Conservation (phyloP, 2,888 invertebrate species). For the Agapetus fuscipes region DNA sequence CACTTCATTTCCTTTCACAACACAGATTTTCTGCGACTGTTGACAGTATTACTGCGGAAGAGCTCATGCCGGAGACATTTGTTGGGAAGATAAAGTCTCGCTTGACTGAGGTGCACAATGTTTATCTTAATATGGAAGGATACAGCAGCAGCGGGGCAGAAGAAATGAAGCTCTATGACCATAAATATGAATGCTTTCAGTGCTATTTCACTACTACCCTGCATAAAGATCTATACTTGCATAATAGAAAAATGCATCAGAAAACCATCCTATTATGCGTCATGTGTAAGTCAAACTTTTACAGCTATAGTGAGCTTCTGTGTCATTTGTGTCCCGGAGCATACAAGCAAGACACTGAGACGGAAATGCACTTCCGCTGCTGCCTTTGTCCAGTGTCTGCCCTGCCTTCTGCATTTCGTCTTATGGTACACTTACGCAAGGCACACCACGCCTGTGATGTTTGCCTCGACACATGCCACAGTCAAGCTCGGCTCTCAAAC, state of each 20-base stretch:
- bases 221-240: conserved; percentile 78
- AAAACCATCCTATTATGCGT: conserved; percentile 73
- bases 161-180: conserved; percentile 49
- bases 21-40: conserved; percentile 74
- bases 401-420: conserved; percentile 75
- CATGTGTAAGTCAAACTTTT: conserved; percentile 82
- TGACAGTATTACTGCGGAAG: conserved; percentile 67
- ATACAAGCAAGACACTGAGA: conserved; percentile 51
- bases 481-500: conserved; percentile 70
- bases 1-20: conserved; percentile 67
- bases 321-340: conserved; percentile 81
- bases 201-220: conserved; percentile 68
- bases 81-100: conserved; percentile 54
- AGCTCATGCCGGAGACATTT: conserved; percentile 61
- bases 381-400: conserved; percentile 69
- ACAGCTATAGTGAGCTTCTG: conserved; percentile 76
- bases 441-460: conserved; percentile 81
- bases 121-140: conserved; percentile 63
- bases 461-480: conserved; percentile 71
- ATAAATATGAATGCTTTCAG: conserved; percentile 77
- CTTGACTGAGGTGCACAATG: conserved; percentile 49
- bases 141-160: conserved; percentile 54
- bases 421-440: conserved; percentile 82
- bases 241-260: conserved; percentile 79
- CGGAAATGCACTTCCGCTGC: conserved; percentile 66